Evolutionary conservation across 2,113 vertebrate species (phyloP), one percentile per base, ranked within the genome.

Genomic region (Indicator maculatus): DNA sequence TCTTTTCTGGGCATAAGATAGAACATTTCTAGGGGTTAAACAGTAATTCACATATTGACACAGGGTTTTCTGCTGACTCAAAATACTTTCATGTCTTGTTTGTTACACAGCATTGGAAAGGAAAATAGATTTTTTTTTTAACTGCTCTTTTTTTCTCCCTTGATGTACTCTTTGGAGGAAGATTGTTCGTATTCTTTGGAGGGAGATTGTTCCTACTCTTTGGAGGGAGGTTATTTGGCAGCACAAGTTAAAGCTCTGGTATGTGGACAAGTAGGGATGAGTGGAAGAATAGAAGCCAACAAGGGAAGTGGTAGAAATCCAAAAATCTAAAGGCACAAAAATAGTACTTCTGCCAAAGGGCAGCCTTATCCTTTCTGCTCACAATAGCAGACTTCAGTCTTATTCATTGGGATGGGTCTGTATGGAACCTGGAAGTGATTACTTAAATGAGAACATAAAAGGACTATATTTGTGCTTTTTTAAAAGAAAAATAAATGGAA

Each of bases 381-480:
- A 3, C 82, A 93, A 85, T 44, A 86, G 64, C 67, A 87, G 76
- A 75, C 56, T 84, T 71, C 53, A 66, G 56, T 65, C 56, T 92
- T 78, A 53, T 30, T 89, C 77, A 77, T 77, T 60, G 52, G 72
- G 31, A 85, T 88, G 73, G 50, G 55, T 91, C 77, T 92, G 63
- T 71, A 28, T 33, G 69, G 45, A 93, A 92, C 66, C 71, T 96
- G 77, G 81, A 94, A 96, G 50, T 59, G 61, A 95, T 96, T 96
- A 69, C 74, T 85, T 81, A 95, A 90, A 80, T 81, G 50, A 38
- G 82, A 96, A 90, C 67, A 74, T 87, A 78, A 83, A 91, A 94
- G 80, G 39, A 33, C 63, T 89, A 26, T 79, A 92, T 90, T 84
- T 90, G 41, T 89, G 36, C 20, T 27, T 66, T 86, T 86, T 84